Evolutionary conservation across 53 echinoderm and acorn worm species (phyloP).

Genomic region (Antedon mediterranea): DNA sequence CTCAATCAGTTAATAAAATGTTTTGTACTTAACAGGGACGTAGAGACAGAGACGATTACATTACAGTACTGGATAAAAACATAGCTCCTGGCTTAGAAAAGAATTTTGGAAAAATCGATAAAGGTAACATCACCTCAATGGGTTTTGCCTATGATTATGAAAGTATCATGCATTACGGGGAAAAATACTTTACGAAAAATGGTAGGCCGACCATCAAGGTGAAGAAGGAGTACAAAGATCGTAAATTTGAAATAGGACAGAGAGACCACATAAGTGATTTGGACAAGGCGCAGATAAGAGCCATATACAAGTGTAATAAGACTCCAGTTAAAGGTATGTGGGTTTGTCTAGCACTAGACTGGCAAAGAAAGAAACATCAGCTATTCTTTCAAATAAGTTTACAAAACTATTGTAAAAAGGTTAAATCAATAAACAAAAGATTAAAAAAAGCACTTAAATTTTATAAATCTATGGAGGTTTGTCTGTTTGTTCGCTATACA

Average conservation of each 20-base stretch:
- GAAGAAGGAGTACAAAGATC: conserved; percentile 37
- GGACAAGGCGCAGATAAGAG: conserved; percentile 69
- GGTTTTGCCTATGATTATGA: conserved; percentile 82
- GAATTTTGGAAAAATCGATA: conserved; percentile 61
- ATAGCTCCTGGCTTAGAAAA: conserved; percentile 60
- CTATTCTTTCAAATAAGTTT: too few relatives aligned
- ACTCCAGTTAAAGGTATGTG: conserved; percentile 1
- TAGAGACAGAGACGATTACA: conserved; percentile 59
- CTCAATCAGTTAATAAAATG: too few relatives aligned
- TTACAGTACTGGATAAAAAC: conserved; percentile 51
- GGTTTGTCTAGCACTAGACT: too few relatives aligned
- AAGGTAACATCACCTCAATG: conserved; percentile 52
- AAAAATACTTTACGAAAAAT: conserved; percentile 54
- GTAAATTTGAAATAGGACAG: conserved; percentile 30
- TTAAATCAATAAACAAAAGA: too few relatives aligned
- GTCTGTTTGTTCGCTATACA: too few relatives aligned
- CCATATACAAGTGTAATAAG: conserved; percentile 74
- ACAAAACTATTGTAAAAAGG: too few relatives aligned
- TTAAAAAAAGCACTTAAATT: too few relatives aligned
- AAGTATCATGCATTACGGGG: conserved; percentile 85
- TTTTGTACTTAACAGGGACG: conserved; percentile 43
- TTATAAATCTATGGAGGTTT: too few relatives aligned
- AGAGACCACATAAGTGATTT: conserved; percentile 48
- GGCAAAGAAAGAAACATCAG: too few relatives aligned
- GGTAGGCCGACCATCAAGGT: conserved; percentile 72